phyloP scores from a whole-genome alignment of 2,888 invertebrate genomes.

The Caenorhabditis sp. region DNA sequence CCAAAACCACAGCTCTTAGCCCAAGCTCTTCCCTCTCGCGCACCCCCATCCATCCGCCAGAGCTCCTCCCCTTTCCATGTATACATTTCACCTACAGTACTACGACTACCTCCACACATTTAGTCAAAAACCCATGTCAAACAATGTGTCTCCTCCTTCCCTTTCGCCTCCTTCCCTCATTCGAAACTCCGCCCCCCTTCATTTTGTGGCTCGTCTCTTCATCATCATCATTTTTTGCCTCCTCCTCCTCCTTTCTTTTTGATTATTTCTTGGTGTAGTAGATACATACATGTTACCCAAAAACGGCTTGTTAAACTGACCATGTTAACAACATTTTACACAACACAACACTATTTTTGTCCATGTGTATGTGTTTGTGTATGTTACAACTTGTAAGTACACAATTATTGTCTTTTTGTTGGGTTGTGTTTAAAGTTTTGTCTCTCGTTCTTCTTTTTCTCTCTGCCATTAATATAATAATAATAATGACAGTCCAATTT shows the following conservation, averaged over 20 bases:
- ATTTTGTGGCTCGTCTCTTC: not conserved
- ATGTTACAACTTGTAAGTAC: not conserved
- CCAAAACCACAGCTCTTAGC: too few relatives aligned
- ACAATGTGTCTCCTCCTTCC: not conserved
- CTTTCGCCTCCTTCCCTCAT: not conserved
- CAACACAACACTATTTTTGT: not conserved
- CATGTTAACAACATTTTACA: too few relatives aligned
- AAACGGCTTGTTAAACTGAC: too few relatives aligned
- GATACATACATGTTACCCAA: too few relatives aligned
- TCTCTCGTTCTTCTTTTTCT: not conserved
- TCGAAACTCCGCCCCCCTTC: not conserved
- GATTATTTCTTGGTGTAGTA: too few relatives aligned
- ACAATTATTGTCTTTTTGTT: constrained; percentile 1
- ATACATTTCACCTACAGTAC: too few relatives aligned
- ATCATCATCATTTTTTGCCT: not conserved
- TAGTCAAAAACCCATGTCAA: constrained; percentile 1
- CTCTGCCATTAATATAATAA: not conserved
- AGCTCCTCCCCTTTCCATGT: too few relatives aligned
- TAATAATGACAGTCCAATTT: not conserved
- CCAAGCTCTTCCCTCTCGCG: not conserved
- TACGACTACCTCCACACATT: not conserved
- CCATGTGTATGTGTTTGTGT: too few relatives aligned
- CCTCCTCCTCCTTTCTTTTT: too few relatives aligned
- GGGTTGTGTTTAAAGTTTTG: not conserved
- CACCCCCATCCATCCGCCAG: too few relatives aligned